A percentile compares a stretch with the other conserved stretches of the same genome.
These are phyloP conservation scores for Sebastes oblongus DNA, from an alignment of 2,797 vertebrate genomes.

Conservation along the genomic window DNA sequence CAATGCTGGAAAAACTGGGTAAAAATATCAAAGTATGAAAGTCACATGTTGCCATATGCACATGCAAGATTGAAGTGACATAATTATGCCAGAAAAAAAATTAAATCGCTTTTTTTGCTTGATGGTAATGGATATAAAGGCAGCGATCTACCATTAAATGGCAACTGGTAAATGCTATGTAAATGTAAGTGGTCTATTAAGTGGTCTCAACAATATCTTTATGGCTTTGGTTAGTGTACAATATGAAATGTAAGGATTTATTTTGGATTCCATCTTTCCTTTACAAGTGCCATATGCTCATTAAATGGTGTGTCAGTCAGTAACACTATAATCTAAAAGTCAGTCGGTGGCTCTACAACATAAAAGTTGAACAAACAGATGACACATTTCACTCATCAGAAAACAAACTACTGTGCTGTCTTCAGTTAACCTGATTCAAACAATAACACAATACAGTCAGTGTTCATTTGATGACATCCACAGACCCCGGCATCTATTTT, in stretches of 20 bases:
- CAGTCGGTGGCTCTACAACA: background rate
- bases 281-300: background rate
- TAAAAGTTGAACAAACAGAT: background rate
- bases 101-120: background rate
- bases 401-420: background rate
- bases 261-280: background rate
- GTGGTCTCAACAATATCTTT: background rate
- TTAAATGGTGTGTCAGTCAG: background rate
- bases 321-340: background rate
- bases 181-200: background rate
- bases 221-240: background rate
- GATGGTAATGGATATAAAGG: background rate
- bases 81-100: background rate
- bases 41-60: background rate
- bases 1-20: background rate
- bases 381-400: background rate
- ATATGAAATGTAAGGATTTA: background rate
- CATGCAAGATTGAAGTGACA: background rate
- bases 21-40: background rate
- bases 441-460: background rate
- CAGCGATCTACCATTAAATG: background rate
- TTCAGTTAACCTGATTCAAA: background rate
- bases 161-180: background rate
- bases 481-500: constrained; percentile 6
- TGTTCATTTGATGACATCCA: background rate